Base-by-base conservation (phyloP, 2,797 vertebrate genomes). In the Coluber constrictor region DNA sequence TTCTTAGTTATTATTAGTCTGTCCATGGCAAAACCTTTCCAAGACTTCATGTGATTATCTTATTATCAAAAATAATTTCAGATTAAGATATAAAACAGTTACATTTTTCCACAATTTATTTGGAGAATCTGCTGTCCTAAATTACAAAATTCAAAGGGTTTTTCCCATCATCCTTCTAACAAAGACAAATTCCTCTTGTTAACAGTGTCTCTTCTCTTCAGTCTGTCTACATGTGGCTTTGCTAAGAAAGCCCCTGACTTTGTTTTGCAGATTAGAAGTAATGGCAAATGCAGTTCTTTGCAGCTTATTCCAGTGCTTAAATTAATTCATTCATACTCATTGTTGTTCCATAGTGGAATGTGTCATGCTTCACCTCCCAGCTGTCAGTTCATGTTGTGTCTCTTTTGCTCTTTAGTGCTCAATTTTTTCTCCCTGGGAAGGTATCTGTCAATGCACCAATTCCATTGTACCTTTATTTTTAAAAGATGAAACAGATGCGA, bases 311-410 rank as follows among this genome's bases (percentile, higher is more conserved):
- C 56, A 89, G 90, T 11, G 59, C 59, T 86, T 93, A 93, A 93
- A 91, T 87, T 87, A 66, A 93, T 93, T 91, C 87, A 91, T 91
- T 91, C 93, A 91, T 91, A 86, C 32, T 88, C 90, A 93, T 91
- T 93, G 90, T 93, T 93, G 90, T 89, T 86, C 90, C 90, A 87
- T 86, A 93, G 90, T 89, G 93, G 92, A 90, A 86, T 93, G 93
- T 89, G 93, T 93, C 90, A 93, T 93, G 90, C 92, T 93, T 93
- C 92, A 93, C 90, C 90, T 89, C 93, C 95, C 94, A 95, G 93
- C 95, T 96, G 96, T 89, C 96, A 96, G 88, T 87, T 5, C 90
- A 86, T 86, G 70, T 94, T 90, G 93, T 91, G 70, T 74, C 70
- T 93, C 70, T 60, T 47, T 47, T 51, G 16, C 93, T 91, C n/a